Evolutionary conservation across 1,140 invertebrate species (phyloP), one percentile per base, ranked within the genome.

Genomic region (Trichonephila inaurata): DNA sequence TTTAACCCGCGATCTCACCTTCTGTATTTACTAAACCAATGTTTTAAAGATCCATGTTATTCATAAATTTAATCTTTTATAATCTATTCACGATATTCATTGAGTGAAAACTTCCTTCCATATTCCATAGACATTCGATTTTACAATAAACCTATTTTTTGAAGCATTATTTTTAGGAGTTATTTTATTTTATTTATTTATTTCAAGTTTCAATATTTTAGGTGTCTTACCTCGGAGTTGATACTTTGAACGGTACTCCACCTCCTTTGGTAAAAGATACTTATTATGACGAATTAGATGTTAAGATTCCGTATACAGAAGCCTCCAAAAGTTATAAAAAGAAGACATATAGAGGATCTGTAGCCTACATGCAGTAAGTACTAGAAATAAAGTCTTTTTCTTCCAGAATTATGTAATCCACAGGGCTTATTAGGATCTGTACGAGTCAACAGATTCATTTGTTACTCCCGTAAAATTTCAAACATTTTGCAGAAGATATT

Each of bases 211-310:
- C 64, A 81, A 69, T 51, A 7, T 44, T 24, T 33, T 72, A 94
- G 94, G 94, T 94, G n/a, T 97, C 97, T 0, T 97, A 97, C 95
- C 95, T 97, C 5, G 97, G 97, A 19, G 97, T 97, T 12, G 97
- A 97, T 95, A 96, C 96, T 6, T 95, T 97, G 44, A 96, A 97
- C 95, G 96, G 95, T 89, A 95, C 96, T 19, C 96, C 96, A 94
- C 97, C 97, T 44, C 97, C 97, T 4, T 95, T 97, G 12, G 96
- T 97, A 2, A 97, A 97, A 95, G 97, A 97, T 94, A 96, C 96
- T 89, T 97, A 97, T 94, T 97, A 96, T 83, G 96, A 97, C 88
- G 96, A 96, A 19, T 96, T 96, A 94, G 96, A 97, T 94, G 95
- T 97, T 16, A 96, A 95, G 51, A 95, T 97, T 28, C 97, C 97